Evolutionary conservation across 2,797 vertebrate species (phyloP).

Genomic region (Delichon dasypus): DNA sequence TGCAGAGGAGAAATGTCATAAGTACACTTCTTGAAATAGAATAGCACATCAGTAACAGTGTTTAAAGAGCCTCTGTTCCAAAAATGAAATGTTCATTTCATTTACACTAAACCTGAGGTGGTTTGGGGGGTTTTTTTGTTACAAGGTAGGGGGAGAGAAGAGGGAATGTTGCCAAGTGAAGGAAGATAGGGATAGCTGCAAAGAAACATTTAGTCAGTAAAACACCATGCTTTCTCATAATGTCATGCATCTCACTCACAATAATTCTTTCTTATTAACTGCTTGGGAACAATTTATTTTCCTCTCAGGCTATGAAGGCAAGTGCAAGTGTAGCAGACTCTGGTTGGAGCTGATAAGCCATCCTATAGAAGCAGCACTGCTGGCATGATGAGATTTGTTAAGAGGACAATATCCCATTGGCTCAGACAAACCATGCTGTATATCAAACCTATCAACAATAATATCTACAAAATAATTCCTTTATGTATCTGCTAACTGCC

Average conservation of each 20-base stretch:
- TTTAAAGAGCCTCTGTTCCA: slow-evolving; percentile 46
- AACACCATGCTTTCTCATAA: slow-evolving; percentile 79
- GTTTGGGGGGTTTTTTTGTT: background rate
- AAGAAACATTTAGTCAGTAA: slow-evolving; percentile 76
- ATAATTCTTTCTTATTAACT: slow-evolving; percentile 97
- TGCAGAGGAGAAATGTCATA: slow-evolving; percentile 25
- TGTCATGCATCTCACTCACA: slow-evolving; percentile 85
- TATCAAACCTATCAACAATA: slow-evolving; percentile 82
- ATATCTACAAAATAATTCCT: slow-evolving; percentile 80
- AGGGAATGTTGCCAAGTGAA: slow-evolving; percentile 9
- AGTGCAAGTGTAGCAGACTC: slow-evolving; percentile 82
- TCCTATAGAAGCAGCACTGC: slow-evolving; percentile 79
- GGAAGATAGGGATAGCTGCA: background rate
- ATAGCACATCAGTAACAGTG: slow-evolving; percentile 53
- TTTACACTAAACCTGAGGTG: slow-evolving; percentile 52
- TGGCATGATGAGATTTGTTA: slow-evolving; percentile 90
- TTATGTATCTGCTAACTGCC: slow-evolving; percentile 70
- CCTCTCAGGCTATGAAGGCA: slow-evolving; percentile 90
- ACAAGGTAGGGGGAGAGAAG: background rate
- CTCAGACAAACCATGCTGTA: slow-evolving; percentile 75
- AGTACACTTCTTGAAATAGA: slow-evolving; percentile 51
- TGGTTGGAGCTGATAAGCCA: slow-evolving; percentile 92
- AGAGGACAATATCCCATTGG: slow-evolving; percentile 90
- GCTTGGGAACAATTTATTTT: slow-evolving; percentile 95
- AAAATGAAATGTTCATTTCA: slow-evolving; percentile 67